phyloP scores from a whole-genome alignment of 2,797 vertebrate genomes.

The Melanogrammus aeglefinus region DNA sequence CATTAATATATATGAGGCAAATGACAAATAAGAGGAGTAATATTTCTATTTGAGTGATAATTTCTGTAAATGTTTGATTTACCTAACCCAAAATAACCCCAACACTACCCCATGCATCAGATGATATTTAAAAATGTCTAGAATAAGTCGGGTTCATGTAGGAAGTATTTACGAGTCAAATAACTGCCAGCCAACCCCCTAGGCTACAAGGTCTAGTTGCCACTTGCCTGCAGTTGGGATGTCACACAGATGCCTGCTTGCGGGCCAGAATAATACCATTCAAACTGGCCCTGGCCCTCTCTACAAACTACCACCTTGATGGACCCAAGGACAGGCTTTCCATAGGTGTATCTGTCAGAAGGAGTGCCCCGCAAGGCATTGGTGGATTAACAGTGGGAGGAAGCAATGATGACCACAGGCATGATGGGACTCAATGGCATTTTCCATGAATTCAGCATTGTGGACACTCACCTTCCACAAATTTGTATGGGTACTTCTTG shows the following conservation, averaged over 20 bases:
- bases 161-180: background rate
- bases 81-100: background rate
- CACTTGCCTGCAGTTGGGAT: conserved; percentile 58
- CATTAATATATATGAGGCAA: background rate
- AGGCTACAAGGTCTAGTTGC: background rate
- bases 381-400: background rate
- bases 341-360: conserved; percentile 72
- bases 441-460: background rate
- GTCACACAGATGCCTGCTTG: conserved; percentile 48
- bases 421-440: background rate
- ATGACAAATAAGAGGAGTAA: background rate
- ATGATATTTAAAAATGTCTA: background rate
- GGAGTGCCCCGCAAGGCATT: background rate
- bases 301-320: conserved; percentile 56
- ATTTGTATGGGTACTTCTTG: conserved; percentile 53
- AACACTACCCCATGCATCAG: background rate
- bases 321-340: conserved; percentile 68
- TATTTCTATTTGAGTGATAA: background rate
- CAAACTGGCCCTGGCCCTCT: background rate
- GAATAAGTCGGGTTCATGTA: background rate
- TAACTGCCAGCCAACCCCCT: background rate
- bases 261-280: background rate
- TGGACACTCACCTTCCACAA: conserved; percentile 79
- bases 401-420: background rate
- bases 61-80: background rate